Conservation (phyloP, 2,113 vertebrate genomes). For the Calyptomena viridis region DNA sequence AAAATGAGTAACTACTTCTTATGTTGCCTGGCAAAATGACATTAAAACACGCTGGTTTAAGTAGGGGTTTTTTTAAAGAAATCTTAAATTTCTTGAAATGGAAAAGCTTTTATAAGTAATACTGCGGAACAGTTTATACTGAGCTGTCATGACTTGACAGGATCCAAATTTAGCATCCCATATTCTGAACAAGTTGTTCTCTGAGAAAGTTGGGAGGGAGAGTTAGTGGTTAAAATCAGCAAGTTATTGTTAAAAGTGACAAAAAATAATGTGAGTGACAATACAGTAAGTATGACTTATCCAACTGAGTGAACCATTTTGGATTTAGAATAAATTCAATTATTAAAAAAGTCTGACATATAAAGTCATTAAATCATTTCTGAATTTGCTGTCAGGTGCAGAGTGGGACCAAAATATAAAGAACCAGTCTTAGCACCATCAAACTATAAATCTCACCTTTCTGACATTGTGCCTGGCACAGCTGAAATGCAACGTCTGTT, state of each 20-base stretch:
- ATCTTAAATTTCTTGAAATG: constrained; percentile 53
- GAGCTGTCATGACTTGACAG: constrained; percentile 71
- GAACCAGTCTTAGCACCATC: not conserved
- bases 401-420: not conserved
- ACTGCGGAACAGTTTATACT: constrained; percentile 52
- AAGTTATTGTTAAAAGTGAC: constrained; percentile 61
- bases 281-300: constrained; percentile 16
- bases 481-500: not conserved
- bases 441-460: not conserved
- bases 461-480: not conserved
- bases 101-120: constrained; percentile 69
- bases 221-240: constrained; percentile 57
- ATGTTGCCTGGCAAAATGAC: constrained; percentile 7
- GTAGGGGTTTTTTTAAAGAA: constrained; percentile 29
- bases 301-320: not conserved
- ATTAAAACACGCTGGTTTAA: constrained; percentile 39
- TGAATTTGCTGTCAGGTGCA: not conserved
- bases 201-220: not conserved
- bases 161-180: constrained; percentile 63
- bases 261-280: constrained; percentile 31
- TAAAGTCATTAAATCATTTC: not conserved
- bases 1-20: constrained; percentile 26
- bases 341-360: constrained; percentile 18
- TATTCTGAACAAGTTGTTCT: constrained; percentile 60
- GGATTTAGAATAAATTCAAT: constrained; percentile 37